Conservation (phyloP, 2,797 vertebrate genomes). For the Luscinia megarhynchos region DNA sequence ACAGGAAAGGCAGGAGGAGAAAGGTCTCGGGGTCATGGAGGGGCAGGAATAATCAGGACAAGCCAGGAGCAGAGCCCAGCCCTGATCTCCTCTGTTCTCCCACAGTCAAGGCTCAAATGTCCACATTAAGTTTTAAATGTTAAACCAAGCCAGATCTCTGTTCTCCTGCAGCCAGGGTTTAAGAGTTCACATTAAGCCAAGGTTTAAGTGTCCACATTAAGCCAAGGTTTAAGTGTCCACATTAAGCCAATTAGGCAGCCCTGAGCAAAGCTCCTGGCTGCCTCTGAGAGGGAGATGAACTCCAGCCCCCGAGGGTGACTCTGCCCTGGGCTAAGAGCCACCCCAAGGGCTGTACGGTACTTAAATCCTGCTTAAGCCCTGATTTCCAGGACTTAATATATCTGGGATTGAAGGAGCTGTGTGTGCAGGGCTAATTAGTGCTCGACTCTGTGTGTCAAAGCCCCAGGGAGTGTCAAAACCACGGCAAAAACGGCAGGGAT, state of each 20-base stretch:
- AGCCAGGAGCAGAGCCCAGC: background rate
- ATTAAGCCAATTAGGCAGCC: background rate
- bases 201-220: no score
- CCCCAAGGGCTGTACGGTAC: background rate
- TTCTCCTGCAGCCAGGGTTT: background rate
- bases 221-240: no score
- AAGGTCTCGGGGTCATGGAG: background rate
- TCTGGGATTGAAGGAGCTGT: background rate
- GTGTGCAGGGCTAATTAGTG: background rate
- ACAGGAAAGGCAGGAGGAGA: background rate
- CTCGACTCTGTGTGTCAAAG: accelerated
- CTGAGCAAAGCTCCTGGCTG: background rate
- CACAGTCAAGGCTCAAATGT: background rate
- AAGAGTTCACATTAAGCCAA: no score
- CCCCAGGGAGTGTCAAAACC: background rate
- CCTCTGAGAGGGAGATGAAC: background rate
- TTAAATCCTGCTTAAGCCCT: constrained; percentile 9
- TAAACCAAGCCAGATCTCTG: background rate
- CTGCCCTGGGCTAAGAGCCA: background rate
- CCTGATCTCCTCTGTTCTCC: background rate
- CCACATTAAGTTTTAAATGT: background rate
- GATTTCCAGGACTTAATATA: background rate
- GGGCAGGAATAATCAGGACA: background rate
- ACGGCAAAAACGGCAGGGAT: accelerated
- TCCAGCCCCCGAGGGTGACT: background rate